These are phyloP conservation scores for Hirundo rustica DNA, from an alignment of 2,797 vertebrate genomes.

Conservation along the genomic window DNA sequence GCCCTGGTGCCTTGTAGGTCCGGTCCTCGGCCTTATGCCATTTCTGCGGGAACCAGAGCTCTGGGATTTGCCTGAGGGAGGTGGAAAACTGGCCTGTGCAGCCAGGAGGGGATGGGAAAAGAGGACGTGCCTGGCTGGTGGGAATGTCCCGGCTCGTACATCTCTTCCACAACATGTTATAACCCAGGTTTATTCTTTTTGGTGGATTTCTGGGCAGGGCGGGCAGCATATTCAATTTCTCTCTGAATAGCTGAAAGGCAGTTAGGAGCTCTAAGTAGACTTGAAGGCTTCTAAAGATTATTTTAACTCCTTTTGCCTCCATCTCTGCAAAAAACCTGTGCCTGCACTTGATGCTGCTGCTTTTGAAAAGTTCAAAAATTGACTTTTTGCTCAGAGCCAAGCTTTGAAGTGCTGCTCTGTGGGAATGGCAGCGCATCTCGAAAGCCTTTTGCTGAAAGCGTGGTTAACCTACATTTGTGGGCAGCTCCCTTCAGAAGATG, in stretches of 20 bases:
- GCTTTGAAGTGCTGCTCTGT: constrained; percentile 56
- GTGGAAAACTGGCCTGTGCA: constrained; percentile 1
- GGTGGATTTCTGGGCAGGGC: constrained; percentile 50
- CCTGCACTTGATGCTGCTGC: constrained; percentile 19
- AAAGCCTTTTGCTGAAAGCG: not conserved
- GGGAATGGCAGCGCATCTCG: not conserved
- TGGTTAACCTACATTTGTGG: constrained; percentile 25
- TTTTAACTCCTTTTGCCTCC: constrained; percentile 9
- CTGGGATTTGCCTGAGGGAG: constrained; percentile 44
- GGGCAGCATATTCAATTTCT: not conserved
- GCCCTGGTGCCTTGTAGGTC: not conserved
- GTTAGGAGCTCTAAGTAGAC: constrained; percentile 3
- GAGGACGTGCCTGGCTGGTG: constrained; percentile 18
- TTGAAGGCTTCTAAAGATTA: constrained; percentile 26
- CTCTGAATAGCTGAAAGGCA: constrained; percentile 47
- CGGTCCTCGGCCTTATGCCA: rapidly evolving
- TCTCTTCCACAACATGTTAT: not conserved
- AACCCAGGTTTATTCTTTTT: constrained; percentile 16
- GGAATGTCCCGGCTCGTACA: constrained; percentile 4
- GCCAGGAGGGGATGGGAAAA: constrained; percentile 35
- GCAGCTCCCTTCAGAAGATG: constrained; percentile 14
- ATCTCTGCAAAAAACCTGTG: not conserved
- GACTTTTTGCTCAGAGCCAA: constrained; percentile 42
- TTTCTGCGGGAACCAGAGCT: not conserved
- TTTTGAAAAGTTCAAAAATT: constrained; percentile 39